phyloP scores from a whole-genome alignment of 2,888 invertebrate species.

The Cyaniris semiargus region DNA sequence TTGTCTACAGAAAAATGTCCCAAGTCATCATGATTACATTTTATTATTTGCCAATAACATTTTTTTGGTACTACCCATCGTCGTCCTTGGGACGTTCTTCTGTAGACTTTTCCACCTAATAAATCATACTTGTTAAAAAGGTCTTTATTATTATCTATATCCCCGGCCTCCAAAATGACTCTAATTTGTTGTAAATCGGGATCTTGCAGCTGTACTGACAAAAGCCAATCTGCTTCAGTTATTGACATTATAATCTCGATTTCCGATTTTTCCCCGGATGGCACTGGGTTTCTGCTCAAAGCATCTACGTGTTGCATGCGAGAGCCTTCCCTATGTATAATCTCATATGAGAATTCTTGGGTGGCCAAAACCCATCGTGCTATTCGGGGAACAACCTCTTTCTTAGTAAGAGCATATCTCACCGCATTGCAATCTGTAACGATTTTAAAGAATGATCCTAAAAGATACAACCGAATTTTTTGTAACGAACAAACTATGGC shows the following conservation, averaged over 20 bases:
- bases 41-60: constrained; percentile 44
- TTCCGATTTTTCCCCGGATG: constrained; percentile 33
- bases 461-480: constrained; percentile 14
- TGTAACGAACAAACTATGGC: neutral
- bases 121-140: constrained; percentile 20
- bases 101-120: constrained; percentile 42
- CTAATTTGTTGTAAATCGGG: constrained; percentile 35
- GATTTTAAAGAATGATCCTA: neutral
- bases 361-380: neutral
- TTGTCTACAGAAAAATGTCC: constrained; percentile 36
- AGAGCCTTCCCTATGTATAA: neutral
- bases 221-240: constrained; percentile 41
- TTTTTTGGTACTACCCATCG: constrained; percentile 47
- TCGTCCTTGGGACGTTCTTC: constrained; percentile 43
- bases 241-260: constrained; percentile 34
- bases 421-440: constrained; percentile 42
- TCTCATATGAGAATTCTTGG: neutral
- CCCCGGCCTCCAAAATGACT: constrained; percentile 34
- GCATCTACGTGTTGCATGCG: neutral
- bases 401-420: neutral
- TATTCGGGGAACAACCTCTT: neutral
- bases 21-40: constrained; percentile 42
- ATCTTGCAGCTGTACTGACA: constrained; percentile 44
- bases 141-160: neutral
- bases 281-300: neutral